Evolutionary conservation across 92 coral and sea anemone species (phyloP), one percentile per base, ranked within the genome.

Genomic region (Diadumene lineata): DNA sequence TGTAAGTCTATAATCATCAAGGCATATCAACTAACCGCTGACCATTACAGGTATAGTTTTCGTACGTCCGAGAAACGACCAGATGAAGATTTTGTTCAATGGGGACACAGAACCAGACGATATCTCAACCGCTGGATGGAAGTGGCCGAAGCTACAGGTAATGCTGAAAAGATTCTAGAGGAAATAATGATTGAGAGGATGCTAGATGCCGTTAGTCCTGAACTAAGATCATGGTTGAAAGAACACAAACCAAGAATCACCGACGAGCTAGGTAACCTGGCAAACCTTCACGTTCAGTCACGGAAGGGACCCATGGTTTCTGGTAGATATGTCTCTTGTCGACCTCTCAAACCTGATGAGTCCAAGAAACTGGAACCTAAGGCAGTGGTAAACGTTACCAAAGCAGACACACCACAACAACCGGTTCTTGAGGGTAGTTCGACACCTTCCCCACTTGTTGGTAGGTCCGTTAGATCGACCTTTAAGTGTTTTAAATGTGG

Each of bases 61-160:
- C 75, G 84, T 23, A 74, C 66, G 30, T 82, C 84, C 6, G 87
- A 78, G 61, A 86, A 86, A 69, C 16, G 74, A 43, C 70, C 55
- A 0, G 81, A 78, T 11, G 90, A 81, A 56, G 90, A 86, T 50
- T 82, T 86, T 72, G 87, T 64, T 16, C 86, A 80, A 46, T 86
- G 84, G 91, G 84, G 77, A 1, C 75, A 71, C 24, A 56, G 91
- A 56, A 78, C 91, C n/a, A 19, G 87, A 26, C 50, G 84, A 44
- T 87, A 78, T 43, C 46, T 82, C 13, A 50, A 82, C 31, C 79
- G 79, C 1, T 87, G 87, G 92, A 86, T 82, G 92, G 57, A 28
- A 10, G 80, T 81, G 25, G 83, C 79, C 15, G 56, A 72, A 26
- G 89, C 75, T 18, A 69, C 75, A 32, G 81, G 50, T 8, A 57